These are phyloP conservation scores for Orientallactaga bullata DNA, from an alignment of 2,113 vertebrate genomes.

Conservation along the genomic window DNA sequence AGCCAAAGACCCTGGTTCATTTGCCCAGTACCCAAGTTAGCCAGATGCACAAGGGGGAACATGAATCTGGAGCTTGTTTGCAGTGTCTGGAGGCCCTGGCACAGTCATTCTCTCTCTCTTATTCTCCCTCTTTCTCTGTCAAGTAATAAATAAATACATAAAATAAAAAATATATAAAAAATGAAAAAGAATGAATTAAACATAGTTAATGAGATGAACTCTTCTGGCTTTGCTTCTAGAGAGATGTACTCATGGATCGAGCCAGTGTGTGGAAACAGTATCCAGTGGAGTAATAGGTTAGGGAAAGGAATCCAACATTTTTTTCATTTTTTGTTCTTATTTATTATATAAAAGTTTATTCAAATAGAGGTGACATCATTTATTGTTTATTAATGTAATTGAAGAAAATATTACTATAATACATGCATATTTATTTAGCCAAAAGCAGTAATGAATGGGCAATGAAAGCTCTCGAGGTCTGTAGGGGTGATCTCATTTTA, in stretches of 20 bases:
- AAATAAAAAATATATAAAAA: no score
- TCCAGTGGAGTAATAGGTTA: background rate
- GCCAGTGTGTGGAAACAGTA: background rate
- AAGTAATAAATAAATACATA: no score
- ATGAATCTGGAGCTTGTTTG: no score
- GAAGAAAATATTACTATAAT: background rate
- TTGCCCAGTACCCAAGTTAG: no score
- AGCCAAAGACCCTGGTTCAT: no score
- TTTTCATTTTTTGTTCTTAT: background rate
- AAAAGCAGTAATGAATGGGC: background rate
- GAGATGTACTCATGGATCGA: background rate
- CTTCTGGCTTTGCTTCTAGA: background rate
- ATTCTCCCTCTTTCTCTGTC: no score
- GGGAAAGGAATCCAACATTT: background rate
- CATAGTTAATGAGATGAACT: background rate
- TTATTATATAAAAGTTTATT: background rate
- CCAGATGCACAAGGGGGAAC: no score
- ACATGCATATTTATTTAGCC: background rate
- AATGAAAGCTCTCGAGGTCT: background rate
- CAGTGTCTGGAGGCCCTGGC: no score
- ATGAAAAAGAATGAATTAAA: no score
- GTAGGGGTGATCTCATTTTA: background rate
- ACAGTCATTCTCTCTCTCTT: no score
- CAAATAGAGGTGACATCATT: background rate
- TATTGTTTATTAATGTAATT: background rate